These are phyloP conservation scores for Carassius auratus DNA, from an alignment of 2,113 vertebrate species.

Conservation along the genomic window DNA sequence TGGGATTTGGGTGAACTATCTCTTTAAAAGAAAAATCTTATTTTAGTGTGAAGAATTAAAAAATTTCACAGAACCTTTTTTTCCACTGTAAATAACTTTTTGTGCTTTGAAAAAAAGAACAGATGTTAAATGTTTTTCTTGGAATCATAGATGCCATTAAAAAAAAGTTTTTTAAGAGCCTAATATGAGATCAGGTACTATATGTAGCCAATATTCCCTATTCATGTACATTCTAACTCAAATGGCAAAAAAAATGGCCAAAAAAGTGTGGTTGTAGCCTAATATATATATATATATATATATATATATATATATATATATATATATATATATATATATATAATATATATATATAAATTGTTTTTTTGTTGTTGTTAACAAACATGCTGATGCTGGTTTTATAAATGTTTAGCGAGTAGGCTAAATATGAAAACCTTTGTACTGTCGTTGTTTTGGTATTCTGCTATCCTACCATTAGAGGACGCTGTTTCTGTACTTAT, in stretches of 20 bases:
- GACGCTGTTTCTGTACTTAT: constrained; percentile 2
- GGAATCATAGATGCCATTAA: not conserved
- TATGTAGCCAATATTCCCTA: not conserved
- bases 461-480: not conserved
- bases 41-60: not conserved
- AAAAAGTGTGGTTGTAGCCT: not conserved
- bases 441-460: not conserved
- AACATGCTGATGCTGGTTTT: not conserved
- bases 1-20: not conserved
- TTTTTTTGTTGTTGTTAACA: not conserved
- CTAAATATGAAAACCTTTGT: not conserved
- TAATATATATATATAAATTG: no score
- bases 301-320: no score
- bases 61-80: no score
- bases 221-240: not conserved
- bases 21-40: not conserved
- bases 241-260: not conserved
- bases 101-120: not conserved
- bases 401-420: no score
- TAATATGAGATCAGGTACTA: not conserved
- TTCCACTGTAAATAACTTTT: not conserved
- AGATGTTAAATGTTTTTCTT: not conserved
- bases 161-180: not conserved
- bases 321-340: no score
- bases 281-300: no score